Conservation (phyloP, 2,888 invertebrate species). For the Gortyna flavago region DNA sequence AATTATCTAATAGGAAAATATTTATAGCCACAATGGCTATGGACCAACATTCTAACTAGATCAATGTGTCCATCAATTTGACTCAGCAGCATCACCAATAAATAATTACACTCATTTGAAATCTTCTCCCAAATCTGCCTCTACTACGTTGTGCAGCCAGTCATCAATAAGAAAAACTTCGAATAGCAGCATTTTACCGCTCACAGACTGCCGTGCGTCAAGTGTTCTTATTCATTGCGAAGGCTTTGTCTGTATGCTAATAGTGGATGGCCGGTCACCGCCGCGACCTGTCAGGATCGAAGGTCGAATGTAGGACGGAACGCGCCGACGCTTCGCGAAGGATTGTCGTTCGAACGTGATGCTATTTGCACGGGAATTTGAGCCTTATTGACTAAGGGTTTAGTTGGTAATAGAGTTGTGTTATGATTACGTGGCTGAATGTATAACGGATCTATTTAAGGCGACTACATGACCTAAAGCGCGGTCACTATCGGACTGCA, state of each 20-base stretch:
- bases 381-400: constrained; percentile 50
- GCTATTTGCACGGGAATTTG: constrained; percentile 68
- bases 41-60: background rate
- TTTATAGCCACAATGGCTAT: background rate
- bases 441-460: background rate
- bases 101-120: background rate
- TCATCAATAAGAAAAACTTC: background rate
- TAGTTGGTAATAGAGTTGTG: constrained; percentile 24
- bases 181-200: constrained; percentile 76
- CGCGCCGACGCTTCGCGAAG: constrained; percentile 67
- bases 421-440: constrained; percentile 8
- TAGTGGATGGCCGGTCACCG: constrained; percentile 84
- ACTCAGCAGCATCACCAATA: background rate
- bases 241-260: constrained; percentile 88
- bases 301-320: constrained; percentile 87
- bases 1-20: no score
- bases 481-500: no score
- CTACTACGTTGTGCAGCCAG: background rate
- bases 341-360: constrained; percentile 67
- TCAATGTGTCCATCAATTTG: background rate
- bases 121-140: background rate
- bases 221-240: constrained; percentile 83
- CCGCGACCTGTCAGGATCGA: constrained; percentile 83
- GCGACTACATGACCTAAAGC: no score
- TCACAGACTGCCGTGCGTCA: constrained; percentile 80